These are phyloP conservation scores for Dasyornis broadbenti DNA, from an alignment of 2,113 vertebrate genomes.

Conservation along the genomic window DNA sequence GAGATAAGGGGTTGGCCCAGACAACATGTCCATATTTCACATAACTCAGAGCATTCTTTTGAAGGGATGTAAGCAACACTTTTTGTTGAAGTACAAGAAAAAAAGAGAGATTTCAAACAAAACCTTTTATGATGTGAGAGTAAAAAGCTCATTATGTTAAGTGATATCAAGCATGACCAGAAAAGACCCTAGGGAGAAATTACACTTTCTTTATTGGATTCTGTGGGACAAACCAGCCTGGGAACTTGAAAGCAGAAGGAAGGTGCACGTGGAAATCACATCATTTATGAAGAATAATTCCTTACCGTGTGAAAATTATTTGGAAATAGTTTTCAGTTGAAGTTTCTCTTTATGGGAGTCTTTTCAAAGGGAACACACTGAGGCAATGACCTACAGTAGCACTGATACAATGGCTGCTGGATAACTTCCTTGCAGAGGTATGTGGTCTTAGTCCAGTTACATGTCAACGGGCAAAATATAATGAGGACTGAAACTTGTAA, in stretches of 20 bases:
- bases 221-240: constrained; percentile 27
- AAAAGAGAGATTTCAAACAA: constrained; percentile 40
- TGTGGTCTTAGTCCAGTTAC: neutral
- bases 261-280: constrained; percentile 36
- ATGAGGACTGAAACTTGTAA: neutral
- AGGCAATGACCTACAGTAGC: constrained; percentile 41
- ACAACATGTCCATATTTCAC: constrained; percentile 61
- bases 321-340: constrained; percentile 30
- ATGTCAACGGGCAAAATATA: neutral
- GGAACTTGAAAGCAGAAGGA: constrained; percentile 32
- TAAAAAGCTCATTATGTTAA: constrained; percentile 56
- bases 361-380: neutral
- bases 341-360: neutral
- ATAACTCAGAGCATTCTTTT: constrained; percentile 65
- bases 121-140: constrained; percentile 64
- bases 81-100: constrained; percentile 52
- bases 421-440: neutral
- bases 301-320: constrained; percentile 46
- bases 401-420: neutral
- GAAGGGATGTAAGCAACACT: constrained; percentile 62
- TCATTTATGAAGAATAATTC: constrained; percentile 20
- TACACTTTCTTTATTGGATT: constrained; percentile 48
- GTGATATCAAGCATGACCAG: constrained; percentile 58
- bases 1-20: constrained; percentile 74
- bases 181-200: constrained; percentile 60